Evolutionary conservation across 2,888 invertebrate species (phyloP), one percentile per base, ranked within the genome.

Genomic region (Willowsia nigromaculata): DNA sequence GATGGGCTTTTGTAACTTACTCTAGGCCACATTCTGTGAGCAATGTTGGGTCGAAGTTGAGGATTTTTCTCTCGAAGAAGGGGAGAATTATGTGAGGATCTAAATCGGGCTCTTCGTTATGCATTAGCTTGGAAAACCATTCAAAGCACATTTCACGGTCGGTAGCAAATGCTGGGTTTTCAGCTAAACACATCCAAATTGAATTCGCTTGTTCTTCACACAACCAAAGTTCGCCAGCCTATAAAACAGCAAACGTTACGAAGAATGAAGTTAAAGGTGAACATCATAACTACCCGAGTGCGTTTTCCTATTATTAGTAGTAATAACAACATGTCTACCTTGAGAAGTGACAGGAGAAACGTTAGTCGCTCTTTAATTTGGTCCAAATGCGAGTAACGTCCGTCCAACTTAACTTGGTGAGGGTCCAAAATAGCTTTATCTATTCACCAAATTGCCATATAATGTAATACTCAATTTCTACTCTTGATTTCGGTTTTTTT

Each of bases 71-170:
- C 94, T 98, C 97, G 95, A 99, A 99, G 95, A 99, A 99, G 94
- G 98, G 98, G 94, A 97, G 96, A 93, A 98, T 98, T 86, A 99
- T 98, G 92, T 98, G 98, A 0, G 99, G 99, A 94, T 99, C 99
- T 84, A 99, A 94, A 94, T 99, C 99, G 0, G 99, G 98, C 93
- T 99, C 99, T 93, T 99, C 99, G 30, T 80, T 80, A 22, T 97
- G 97, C 98, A 98, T 98, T 50, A 98, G 94, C 94, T 99, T 99
- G 53, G 98, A 98, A 94, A 99, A 99, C 99, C 99, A 99, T 93
- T 98, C 97, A 94, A 99, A 99, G 94, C 99, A 99, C 43, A 98
- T 98, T 94, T 99, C 99, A 53, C 99, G 96, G 94, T 99, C 99
- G 0, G 97, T 96, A 15, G 96, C 95, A 94, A 98, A 98, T 13